A percentile compares a stretch with the other conserved stretches of the same genome.
Evolutionary conservation across 2,888 invertebrate species (phyloP).

Genomic region (Aspidapion aeneum): DNA sequence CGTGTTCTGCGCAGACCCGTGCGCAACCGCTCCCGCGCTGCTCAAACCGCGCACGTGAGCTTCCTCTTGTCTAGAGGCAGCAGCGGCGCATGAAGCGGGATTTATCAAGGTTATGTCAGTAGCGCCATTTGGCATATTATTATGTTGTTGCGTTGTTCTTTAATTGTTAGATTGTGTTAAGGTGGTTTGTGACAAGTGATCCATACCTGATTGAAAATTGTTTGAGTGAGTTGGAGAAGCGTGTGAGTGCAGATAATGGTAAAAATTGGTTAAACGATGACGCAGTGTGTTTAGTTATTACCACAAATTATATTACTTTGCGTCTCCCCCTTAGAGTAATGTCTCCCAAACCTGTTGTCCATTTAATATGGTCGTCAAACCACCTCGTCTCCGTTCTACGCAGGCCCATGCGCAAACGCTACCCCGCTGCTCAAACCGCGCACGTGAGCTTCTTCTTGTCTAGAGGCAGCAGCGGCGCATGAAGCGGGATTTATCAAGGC

Average conservation of each 20-base stretch:
- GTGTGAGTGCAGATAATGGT: conserved; percentile 65
- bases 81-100: conserved; percentile 58
- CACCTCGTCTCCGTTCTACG: conserved; percentile 60
- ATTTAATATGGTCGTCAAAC: conserved; percentile 77
- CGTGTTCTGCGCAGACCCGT: conserved; percentile 61
- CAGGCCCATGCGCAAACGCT: conserved; percentile 56
- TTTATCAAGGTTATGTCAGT: conserved; percentile 52
- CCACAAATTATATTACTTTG: no score
- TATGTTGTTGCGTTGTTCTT: conserved; percentile 45
- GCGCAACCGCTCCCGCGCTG: conserved; percentile 46
- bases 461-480: conserved; percentile 58
- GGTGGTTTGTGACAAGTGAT: conserved; percentile 65
- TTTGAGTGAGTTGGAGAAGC: conserved; percentile 56
- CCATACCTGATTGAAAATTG: conserved; percentile 72
- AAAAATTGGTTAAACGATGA: no score
- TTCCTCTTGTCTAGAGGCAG: conserved; percentile 57
- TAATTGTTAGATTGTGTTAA: conserved; percentile 39
- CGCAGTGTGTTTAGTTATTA: no score
- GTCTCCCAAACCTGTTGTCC: no score
- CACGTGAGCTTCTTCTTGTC: conserved; percentile 52
- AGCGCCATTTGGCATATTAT: conserved; percentile 48
- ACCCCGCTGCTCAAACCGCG: conserved; percentile 45
- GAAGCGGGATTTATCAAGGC: conserved; percentile 55
- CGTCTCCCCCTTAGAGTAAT: no score
- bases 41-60: conserved; percentile 45